Conservation (phyloP, 2,113 vertebrate species). For the Mus spicilegus region DNA sequence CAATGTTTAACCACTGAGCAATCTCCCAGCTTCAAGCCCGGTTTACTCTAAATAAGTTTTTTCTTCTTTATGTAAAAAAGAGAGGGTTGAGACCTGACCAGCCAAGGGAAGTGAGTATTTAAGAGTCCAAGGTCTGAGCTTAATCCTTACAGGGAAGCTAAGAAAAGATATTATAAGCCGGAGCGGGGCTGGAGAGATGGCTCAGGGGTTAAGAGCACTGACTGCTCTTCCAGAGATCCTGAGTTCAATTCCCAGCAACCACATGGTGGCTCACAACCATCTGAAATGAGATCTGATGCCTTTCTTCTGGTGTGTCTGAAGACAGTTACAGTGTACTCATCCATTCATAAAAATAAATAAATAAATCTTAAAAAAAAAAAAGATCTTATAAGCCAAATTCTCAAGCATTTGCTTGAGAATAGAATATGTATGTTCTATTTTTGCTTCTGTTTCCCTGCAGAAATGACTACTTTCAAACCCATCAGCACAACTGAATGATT, state of each 20-base stretch:
- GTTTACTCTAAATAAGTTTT: constrained; percentile 13
- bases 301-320: no score
- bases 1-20: neutral
- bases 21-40: neutral
- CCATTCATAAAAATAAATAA: no score
- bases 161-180: constrained; percentile 19
- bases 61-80: neutral
- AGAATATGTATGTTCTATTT: no score
- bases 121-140: neutral
- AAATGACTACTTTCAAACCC: neutral
- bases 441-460: neutral
- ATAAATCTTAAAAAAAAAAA: neutral
- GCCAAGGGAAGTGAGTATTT: constrained; percentile 5
- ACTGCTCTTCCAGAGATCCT: no score
- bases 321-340: no score
- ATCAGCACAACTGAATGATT: neutral
- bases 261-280: no score
- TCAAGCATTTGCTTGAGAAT: neutral
- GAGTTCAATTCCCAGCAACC: no score
- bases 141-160: constrained; percentile 12
- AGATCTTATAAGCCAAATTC: constrained; percentile 9
- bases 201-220: no score
- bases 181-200: no score
- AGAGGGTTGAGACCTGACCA: neutral
- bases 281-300: no score